Evolutionary conservation across 2,113 vertebrate species (phyloP).

Genomic region (Physeter macrocephalus): DNA sequence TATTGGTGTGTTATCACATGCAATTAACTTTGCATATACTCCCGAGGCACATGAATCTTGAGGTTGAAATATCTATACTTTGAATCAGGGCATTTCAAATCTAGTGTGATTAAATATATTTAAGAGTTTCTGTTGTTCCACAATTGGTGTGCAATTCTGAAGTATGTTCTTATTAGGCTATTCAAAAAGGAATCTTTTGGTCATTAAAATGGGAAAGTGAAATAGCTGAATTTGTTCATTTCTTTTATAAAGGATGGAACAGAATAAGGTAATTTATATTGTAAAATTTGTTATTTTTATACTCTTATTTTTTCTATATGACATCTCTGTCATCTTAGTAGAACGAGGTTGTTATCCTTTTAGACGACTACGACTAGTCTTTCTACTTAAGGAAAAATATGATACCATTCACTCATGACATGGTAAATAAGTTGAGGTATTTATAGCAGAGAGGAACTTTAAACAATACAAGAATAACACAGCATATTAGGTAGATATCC

Average conservation of each 20-base stretch:
- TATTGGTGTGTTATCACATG: conserved; percentile 68
- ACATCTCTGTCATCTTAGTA: not conserved
- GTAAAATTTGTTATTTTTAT: conserved; percentile 12
- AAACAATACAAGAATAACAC: not conserved
- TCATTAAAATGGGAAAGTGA: not conserved
- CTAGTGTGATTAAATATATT: conserved; percentile 30
- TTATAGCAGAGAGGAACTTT: not conserved
- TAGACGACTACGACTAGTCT: not conserved
- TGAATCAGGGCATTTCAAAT: conserved; percentile 26
- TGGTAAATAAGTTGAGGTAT: not conserved
- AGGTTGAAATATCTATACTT: conserved; percentile 37
- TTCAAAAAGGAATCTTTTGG: conserved; percentile 14
- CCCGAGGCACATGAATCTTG: conserved; percentile 35
- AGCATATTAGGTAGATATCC: not conserved
- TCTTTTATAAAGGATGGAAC: not conserved
- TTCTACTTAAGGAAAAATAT: conserved; percentile 20
- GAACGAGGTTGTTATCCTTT: not conserved
- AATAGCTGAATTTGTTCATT: not conserved
- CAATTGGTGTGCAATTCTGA: not conserved
- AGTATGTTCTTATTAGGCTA: not conserved
- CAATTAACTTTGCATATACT: conserved; percentile 70
- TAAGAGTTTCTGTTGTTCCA: conserved; percentile 27
- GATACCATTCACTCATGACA: not conserved
- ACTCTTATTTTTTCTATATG: not conserved
- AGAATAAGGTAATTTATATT: conserved; percentile 16